phyloP scores from a whole-genome alignment of 2,113 vertebrate genomes.

The Trogon surrucura region DNA sequence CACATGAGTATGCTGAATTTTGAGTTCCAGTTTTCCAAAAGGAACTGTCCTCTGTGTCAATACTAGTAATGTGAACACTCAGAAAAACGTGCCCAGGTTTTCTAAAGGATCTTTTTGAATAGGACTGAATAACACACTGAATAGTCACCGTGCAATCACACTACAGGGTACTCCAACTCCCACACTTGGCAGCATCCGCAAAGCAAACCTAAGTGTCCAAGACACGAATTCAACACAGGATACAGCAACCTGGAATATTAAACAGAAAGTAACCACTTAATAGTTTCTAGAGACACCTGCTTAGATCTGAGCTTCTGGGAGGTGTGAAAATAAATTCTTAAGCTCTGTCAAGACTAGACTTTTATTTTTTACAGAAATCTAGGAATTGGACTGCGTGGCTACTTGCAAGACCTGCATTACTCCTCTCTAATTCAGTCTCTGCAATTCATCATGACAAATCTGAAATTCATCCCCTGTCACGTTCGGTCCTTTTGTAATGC shows the following conservation, averaged over 20 bases:
- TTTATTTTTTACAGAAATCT: background rate
- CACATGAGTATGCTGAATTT: fast-evolving
- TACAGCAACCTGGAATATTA: background rate
- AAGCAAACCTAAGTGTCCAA: fast-evolving
- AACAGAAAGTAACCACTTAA: background rate
- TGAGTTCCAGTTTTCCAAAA: background rate
- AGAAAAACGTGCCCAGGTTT: background rate
- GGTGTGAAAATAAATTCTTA: background rate
- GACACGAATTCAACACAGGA: background rate
- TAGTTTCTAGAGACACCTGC: background rate
- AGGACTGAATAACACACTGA: background rate
- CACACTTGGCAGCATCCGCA: background rate
- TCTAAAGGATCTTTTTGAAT: background rate
- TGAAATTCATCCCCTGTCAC: background rate
- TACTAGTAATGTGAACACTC: background rate
- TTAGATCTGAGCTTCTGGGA: background rate
- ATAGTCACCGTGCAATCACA: background rate
- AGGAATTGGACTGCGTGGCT: background rate
- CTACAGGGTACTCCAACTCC: background rate
- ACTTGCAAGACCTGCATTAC: background rate
- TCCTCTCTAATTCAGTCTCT: background rate
- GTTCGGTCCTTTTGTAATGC: background rate
- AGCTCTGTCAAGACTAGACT: background rate
- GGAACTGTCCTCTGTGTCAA: background rate
- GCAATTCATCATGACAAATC: background rate